phyloP scores from a whole-genome alignment of 2,888 invertebrate genomes.

The Dysmachus trigonus region DNA sequence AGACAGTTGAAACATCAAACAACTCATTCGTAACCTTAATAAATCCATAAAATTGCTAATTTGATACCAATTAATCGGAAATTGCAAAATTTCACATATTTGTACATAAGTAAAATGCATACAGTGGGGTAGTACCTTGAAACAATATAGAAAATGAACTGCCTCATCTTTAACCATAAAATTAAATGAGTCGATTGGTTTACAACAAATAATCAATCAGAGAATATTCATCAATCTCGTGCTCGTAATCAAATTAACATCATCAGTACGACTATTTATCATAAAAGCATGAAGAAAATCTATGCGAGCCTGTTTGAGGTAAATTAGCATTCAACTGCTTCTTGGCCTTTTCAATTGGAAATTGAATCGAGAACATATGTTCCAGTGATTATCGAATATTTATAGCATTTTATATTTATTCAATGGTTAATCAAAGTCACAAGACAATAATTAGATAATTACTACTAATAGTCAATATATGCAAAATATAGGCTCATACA shows the following conservation, averaged over 20 bases:
- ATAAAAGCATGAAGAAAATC: not conserved
- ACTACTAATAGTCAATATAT: not conserved
- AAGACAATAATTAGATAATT: not conserved
- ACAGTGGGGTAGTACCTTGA: no score
- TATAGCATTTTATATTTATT: not conserved
- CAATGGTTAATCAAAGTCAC: not conserved
- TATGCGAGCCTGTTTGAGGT: not conserved
- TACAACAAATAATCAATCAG: not conserved
- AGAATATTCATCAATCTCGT: not conserved
- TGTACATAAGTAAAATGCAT: no score
- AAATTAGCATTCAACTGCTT: not conserved
- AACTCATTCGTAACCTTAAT: no score
- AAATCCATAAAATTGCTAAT: no score
- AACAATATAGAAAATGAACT: not conserved
- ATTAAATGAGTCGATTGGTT: no score
- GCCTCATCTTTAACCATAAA: not conserved
- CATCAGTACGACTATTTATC: not conserved
- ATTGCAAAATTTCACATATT: no score
- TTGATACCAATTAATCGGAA: no score
- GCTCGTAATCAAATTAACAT: not conserved
- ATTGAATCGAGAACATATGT: not conserved
- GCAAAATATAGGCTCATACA: not conserved
- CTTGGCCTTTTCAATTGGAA: not conserved
- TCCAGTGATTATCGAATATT: not conserved
- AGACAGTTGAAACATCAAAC: no score